Evolutionary conservation across 2,888 invertebrate genomes (phyloP).

Genomic region (Mimas tiliae): DNA sequence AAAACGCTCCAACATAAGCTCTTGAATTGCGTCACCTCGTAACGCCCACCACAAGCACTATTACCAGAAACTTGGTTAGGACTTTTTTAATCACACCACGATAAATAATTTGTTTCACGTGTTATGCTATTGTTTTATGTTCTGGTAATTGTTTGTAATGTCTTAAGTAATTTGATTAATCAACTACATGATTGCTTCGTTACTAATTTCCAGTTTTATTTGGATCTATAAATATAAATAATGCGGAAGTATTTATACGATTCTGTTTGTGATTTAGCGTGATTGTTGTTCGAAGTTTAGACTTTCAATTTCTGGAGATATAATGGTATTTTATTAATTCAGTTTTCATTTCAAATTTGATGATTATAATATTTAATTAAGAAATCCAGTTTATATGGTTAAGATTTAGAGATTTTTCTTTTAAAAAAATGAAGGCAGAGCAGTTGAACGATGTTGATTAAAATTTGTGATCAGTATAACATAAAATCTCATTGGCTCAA

Average conservation of each 20-base stretch:
- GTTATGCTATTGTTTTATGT: conserved; percentile 48
- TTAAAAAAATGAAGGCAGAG: too few relatives aligned
- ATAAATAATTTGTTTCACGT: conserved; percentile 66
- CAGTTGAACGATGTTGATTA: too few relatives aligned
- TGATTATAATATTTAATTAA: not conserved
- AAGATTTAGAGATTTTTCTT: too few relatives aligned
- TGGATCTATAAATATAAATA: not conserved
- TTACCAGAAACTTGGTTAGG: conserved; percentile 70
- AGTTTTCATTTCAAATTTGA: too few relatives aligned
- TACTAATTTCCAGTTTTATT: not conserved
- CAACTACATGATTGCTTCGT: not conserved
- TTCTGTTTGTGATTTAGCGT: not conserved
- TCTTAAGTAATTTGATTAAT: conserved; percentile 26
- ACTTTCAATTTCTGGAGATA: not conserved
- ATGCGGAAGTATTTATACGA: not conserved
- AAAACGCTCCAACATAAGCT: conserved; percentile 33
- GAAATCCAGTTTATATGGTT: too few relatives aligned
- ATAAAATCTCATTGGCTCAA: not conserved
- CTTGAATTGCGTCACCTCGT: conserved; percentile 41
- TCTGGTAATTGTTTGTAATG: conserved; percentile 41
- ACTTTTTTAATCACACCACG: conserved; percentile 66
- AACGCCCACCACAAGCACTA: conserved; percentile 69
- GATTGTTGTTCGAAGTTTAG: not conserved
- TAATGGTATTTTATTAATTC: conserved; percentile 4
- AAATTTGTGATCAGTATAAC: too few relatives aligned